Base-by-base conservation (phyloP, 2,113 vertebrate genomes). In the Bufo gargarizans region DNA sequence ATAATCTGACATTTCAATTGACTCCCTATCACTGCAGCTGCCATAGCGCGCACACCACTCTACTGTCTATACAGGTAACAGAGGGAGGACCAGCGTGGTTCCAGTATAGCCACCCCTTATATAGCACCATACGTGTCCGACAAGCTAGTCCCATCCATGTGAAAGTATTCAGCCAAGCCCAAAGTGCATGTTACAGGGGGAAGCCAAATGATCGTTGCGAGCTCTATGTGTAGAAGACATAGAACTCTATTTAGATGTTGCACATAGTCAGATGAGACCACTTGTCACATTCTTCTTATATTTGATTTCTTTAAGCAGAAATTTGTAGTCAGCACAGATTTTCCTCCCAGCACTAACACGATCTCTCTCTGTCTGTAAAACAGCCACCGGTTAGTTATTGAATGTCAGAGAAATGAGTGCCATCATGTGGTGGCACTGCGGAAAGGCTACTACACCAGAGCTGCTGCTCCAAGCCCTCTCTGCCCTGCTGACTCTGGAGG, bases 371-470 rank as follows among this genome's bases (percentile, higher is more conserved):
- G 16, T 13, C 20, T 7, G 20, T 22, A 56, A n/a, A 79, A 6
- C 20, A n/a, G n/a, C 3, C 43, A 56, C 53, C 13, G 1, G 33
- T 79, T 81, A 61, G 56, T 81, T 43, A 43, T 7, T 80, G 5
- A 56, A 59, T 45, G 78, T 59, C 78, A 58, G 43, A 58, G 77
- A 80, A 22, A 61, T 81, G 22, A 61, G 53, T 61, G 78, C 78
- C 78, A 33, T 45, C 78, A 16, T 59, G 78, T 81, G 78, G 78
- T 81, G 55, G 47, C 19, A 14, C 4, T 56, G 10, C 33, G 77
- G 9, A 79, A 72, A 45, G 33, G 14, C 72, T 76, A 45, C 45
- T 9, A 50, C 11, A 74, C 16, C 33, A 17, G 13, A 7, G 43
- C 43, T 47, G 13, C 71, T 47, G 14, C 71, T 74, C 4, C 12